phyloP scores from a whole-genome alignment of 2,888 invertebrate species.

The Luperina nickerlii region DNA sequence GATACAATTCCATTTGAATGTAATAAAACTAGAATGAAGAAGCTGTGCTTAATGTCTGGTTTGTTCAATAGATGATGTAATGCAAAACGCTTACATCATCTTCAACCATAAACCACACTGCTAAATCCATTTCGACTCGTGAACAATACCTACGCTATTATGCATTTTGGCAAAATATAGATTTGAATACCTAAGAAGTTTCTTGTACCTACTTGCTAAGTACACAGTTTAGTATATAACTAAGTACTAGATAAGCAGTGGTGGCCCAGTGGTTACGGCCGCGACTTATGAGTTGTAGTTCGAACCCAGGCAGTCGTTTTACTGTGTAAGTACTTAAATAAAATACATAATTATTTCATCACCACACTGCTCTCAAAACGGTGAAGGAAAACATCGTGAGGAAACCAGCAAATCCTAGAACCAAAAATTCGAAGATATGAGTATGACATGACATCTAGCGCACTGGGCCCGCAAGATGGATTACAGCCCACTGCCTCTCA shows the following conservation, averaged over 20 bases:
- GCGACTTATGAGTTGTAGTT: background rate
- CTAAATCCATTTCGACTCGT: slow-evolving; percentile 73
- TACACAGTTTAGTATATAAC: background rate
- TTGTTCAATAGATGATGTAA: slow-evolving; percentile 74
- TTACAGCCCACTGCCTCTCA: background rate
- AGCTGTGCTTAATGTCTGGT: slow-evolving; percentile 45
- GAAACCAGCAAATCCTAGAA: background rate
- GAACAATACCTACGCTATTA: slow-evolving; percentile 35
- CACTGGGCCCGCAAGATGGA: background rate
- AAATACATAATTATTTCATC: background rate
- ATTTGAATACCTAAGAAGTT: background rate
- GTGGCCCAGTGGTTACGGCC: too few relatives aligned
- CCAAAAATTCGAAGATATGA: background rate
- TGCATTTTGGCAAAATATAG: slow-evolving; percentile 11
- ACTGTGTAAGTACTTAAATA: background rate
- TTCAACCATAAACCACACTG: slow-evolving; percentile 71
- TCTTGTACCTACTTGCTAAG: background rate
- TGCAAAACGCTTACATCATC: slow-evolving; percentile 76
- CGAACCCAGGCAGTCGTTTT: background rate
- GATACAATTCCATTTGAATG: slow-evolving; percentile 45
- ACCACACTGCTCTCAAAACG: too few relatives aligned
- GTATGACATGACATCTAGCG: background rate
- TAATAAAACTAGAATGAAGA: slow-evolving; percentile 51
- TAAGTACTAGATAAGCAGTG: background rate
- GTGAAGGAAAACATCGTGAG: background rate